These are phyloP conservation scores for Stramonita haemastoma DNA, from an alignment of 2,888 invertebrate genomes.

Conservation along the genomic window DNA sequence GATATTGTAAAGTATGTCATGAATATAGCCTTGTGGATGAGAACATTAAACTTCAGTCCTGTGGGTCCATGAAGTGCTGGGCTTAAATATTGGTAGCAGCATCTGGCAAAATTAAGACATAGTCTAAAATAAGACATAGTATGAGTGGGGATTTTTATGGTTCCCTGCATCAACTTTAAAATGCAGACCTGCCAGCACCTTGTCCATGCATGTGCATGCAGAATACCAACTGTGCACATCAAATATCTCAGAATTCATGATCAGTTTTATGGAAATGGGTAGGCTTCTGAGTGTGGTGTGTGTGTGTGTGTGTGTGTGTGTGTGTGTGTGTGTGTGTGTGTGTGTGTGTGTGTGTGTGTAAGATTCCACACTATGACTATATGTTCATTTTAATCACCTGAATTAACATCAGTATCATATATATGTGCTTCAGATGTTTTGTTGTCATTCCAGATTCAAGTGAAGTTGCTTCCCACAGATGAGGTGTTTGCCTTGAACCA, in stretches of 20 bases:
- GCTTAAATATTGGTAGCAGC: no score
- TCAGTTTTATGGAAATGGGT: not conserved
- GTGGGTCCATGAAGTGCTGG: no score
- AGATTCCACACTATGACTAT: not conserved
- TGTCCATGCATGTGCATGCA: not conserved
- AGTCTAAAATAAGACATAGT: no score
- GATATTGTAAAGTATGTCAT: no score
- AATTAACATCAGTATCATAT: not conserved
- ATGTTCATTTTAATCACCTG: not conserved
- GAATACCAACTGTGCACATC: no score
- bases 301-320: no score
- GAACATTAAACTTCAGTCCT: no score
- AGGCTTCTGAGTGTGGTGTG: not conserved
- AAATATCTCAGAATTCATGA: not conserved
- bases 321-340: no score
- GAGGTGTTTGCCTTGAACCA: conserved; percentile 73
- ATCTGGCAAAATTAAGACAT: no score
- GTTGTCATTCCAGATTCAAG: conserved; percentile 55
- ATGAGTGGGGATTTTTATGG: not conserved
- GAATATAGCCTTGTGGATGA: no score
- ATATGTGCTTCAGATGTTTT: not conserved
- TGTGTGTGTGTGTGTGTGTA: not conserved
- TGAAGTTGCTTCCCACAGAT: conserved; percentile 65
- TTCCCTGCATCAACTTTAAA: not conserved
- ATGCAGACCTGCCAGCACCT: not conserved